phyloP scores from a whole-genome alignment of 2,797 vertebrate genomes.

The Xerus rutilus region DNA sequence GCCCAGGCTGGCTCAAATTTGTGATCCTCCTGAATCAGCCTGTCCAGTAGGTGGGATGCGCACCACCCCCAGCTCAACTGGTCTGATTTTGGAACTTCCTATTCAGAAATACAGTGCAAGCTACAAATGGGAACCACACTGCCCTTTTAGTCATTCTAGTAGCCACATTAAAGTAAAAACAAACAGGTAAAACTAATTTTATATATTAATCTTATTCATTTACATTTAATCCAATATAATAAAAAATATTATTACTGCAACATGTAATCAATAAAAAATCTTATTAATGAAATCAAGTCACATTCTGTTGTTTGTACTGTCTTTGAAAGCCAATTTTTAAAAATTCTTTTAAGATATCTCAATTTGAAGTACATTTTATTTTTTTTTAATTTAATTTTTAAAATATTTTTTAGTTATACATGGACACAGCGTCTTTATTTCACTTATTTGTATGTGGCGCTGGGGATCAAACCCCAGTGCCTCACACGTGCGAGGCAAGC shows the following conservation, averaged over 20 bases:
- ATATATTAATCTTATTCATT: not conserved
- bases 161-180: slow-evolving; percentile 34
- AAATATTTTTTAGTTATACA: too few species aligned
- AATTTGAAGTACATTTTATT: not conserved
- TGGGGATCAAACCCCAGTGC: too few species aligned
- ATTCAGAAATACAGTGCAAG: not conserved
- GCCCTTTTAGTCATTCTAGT: not conserved
- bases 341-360: not conserved
- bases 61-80: not conserved
- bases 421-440: too few species aligned
- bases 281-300: slow-evolving; percentile 2
- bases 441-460: too few species aligned
- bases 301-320: not conserved
- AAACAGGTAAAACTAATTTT: slow-evolving; percentile 15
- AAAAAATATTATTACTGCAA: slow-evolving; percentile 3
- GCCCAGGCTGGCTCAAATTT: not conserved
- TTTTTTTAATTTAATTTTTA: not conserved
- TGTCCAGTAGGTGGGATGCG: not conserved
- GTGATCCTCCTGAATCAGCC: not conserved
- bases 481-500: too few species aligned
- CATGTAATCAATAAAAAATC: not conserved
- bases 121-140: not conserved
- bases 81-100: not conserved
- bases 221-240: not conserved
- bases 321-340: slow-evolving; percentile 34